phyloP scores from a whole-genome alignment of 1,140 invertebrate genomes.

The Scaptomyza montana region DNA sequence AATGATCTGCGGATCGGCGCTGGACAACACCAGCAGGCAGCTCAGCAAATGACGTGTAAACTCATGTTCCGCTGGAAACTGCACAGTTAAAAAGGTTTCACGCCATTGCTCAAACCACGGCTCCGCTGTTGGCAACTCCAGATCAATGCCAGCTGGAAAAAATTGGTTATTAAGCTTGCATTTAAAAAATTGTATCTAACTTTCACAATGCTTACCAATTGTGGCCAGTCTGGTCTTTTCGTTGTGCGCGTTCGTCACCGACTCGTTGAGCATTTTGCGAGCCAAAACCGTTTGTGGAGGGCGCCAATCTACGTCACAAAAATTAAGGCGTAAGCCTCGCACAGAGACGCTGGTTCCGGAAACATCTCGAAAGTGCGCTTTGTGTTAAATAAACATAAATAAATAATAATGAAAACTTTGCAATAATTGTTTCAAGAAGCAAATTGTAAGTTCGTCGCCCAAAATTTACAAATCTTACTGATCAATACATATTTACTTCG shows the following conservation, averaged over 20 bases:
- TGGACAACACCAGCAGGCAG: conserved; percentile 94
- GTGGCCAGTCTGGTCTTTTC: conserved; percentile 86
- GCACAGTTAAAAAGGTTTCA: conserved; percentile 94
- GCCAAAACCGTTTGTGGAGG: conserved; percentile 93
- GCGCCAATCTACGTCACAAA: conserved; percentile 91
- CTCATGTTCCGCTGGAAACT: conserved; percentile 97
- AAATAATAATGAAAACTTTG: neutral
- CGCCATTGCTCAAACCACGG: conserved; percentile 99
- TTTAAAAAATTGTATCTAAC: neutral
- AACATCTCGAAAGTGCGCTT: conserved; percentile 93
- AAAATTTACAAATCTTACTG: too few species aligned
- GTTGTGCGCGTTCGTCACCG: conserved; percentile 89
- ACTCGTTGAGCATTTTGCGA: conserved; percentile 93
- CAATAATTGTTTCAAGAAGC: too few species aligned
- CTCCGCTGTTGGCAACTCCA: conserved; percentile 89
- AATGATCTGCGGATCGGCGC: conserved; percentile 91
- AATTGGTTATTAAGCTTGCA: neutral
- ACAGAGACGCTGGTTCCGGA: conserved; percentile 89
- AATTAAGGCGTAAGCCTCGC: conserved; percentile 91
- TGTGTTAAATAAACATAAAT: neutral
- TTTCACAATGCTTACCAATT: conserved; percentile 77
- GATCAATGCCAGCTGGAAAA: conserved; percentile 83
- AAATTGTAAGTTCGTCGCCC: too few species aligned
- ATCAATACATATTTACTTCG: too few species aligned
- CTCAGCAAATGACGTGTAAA: conserved; percentile 97